Base-by-base conservation (phyloP, 1,140 invertebrate species). In the Drosophila bifasciata region DNA sequence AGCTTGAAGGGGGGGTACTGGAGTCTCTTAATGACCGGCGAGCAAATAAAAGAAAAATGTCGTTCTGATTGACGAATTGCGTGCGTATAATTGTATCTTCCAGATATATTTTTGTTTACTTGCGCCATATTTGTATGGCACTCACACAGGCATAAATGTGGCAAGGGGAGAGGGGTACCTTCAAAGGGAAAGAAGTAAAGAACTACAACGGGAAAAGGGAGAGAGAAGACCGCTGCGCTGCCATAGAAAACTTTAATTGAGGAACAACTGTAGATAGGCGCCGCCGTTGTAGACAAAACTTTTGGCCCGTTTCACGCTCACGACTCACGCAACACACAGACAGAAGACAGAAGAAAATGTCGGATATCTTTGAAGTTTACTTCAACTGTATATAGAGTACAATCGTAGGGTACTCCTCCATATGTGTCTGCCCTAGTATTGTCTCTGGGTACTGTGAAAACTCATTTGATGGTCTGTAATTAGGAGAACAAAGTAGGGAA, bases 81-180 rank as follows among this genome's bases (percentile, higher is more conserved):
- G 89, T 91, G 89, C 89, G 89, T 86, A 89, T 90, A 90, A 90
- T 90, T 90, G 89, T 89, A 86, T 89, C 84, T 89, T 89, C 67
- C 85, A 84, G 84, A 89, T 89, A 89, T 89, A 70, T 77, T 74
- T 74, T 75, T 83, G 75, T 88, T 83, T 88, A 81, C 81, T 85
- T 85, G 77, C 74, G 81, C 81, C 77, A 80, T 76, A 64, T 76
- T 71, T 74, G 49, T 60, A 49, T 25, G 36, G 66, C 50, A 36
- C 49, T 85, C 68, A 53, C 50, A 36, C 49, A 86, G 66, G 58
- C 63, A 16, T 28, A 28, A 36, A 21, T 40, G 32, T 40, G 32
- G 32, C 4, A 19, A n/a, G 52, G 67, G 59, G 44, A 51, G 45
- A n/a, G n/a, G n/a, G n/a, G n/a, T n/a, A n/a, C n/a, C n/a, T 9